Base-by-base conservation (phyloP, 2,888 invertebrate species). In the Trachelus iudaicus region DNA sequence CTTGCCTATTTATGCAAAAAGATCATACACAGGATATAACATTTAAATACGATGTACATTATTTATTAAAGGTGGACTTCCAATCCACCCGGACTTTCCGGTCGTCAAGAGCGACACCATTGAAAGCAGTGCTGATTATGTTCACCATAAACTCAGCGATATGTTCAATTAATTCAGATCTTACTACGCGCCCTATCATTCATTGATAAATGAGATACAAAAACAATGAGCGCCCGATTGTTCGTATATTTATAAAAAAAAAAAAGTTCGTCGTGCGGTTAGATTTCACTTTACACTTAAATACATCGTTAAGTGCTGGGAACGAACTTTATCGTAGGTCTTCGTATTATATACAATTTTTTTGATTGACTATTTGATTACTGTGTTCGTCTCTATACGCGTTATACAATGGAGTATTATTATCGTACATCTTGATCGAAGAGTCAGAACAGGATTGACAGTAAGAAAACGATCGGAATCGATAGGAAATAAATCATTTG, bases 291-390 rank as follows among this genome's bases (percentile, higher is more conserved):
- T 56, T 56, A 56, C 9, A 56, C 23, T 56, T 56, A 23, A 1
- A 23, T 56, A 23, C 9, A 2, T 56, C 23, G 23, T 56, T 56
- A 56, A 23, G 56, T 56, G 56, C 56, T 56, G 56, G 56, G 23
- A 56, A 23, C 56, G 23, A 56, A 23, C 6, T 23, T 56, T 56
- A 56, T 56, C 23, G 23, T 15, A 40, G 23, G 23, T 37, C 37
- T 56, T 71, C 23, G 71, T 71, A 34, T 31, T 71, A 69, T 56
- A 77, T 79, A 77, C 35, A 69, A 76, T 30, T 33, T 30, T 82
- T 82, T 83, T 83, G 81, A 82, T 83, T 82, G 79, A 81, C 82
- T 81, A 80, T 83, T 83, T 83, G 80, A 83, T 83, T 80, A 82
- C 79, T 74, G 34, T 35, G 74, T 34, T 74, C 74, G n/a, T n/a